These are phyloP conservation scores for Necrosyrtes monachus DNA, from an alignment of 2,797 vertebrate genomes.

Conservation along the genomic window DNA sequence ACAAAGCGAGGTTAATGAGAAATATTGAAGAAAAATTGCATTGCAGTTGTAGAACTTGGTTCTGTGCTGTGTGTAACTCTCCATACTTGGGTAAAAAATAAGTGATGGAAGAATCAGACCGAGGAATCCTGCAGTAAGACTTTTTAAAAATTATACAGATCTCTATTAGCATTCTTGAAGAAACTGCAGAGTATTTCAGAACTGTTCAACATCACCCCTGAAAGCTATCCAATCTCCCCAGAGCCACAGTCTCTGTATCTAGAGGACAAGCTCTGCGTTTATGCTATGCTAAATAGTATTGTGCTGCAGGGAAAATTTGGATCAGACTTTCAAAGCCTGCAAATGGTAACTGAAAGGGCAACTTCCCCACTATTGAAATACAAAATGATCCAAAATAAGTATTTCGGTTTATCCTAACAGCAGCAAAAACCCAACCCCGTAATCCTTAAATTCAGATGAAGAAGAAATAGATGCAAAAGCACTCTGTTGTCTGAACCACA, in stretches of 20 bases:
- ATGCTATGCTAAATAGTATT: neutral
- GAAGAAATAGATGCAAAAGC: neutral
- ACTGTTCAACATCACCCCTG: neutral
- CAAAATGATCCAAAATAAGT: neutral
- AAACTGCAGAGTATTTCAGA: neutral
- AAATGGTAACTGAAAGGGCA: neutral
- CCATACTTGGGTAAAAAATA: neutral
- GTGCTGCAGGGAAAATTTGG: neutral
- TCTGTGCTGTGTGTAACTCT: neutral
- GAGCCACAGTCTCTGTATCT: neutral
- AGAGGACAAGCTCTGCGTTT: fast-evolving
- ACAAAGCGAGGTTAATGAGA: neutral
- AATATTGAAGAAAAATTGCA: neutral
- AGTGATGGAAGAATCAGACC: neutral
- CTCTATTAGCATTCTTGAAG: neutral
- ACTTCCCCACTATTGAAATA: neutral
- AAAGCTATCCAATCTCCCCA: neutral
- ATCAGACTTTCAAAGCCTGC: neutral
- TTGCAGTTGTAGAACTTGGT: neutral
- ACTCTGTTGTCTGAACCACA: neutral
- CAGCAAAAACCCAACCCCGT: neutral
- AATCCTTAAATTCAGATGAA: neutral
- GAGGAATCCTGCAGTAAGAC: neutral
- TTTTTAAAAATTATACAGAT: neutral
- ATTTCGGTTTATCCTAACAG: neutral